Evolutionary conservation across 2,797 vertebrate species (phyloP), one percentile per base, ranked within the genome.

Genomic region (Acipenser ruthenus): DNA sequence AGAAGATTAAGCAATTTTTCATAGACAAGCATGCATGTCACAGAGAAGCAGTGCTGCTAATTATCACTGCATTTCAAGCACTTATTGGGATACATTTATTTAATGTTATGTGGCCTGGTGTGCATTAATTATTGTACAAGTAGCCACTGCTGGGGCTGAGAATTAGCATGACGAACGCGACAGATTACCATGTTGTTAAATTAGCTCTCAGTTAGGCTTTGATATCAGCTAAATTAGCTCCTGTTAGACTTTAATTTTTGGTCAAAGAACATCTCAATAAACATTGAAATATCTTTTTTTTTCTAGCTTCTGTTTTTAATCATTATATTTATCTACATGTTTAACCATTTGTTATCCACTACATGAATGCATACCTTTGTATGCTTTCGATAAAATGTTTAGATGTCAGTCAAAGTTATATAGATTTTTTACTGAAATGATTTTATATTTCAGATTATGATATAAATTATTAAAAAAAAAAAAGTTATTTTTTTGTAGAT

Each of bases 111-210:
- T 69, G 70, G 67, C 74, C 69, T 77, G 69, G 73, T 74, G 74
- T 75, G 68, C 69, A 64, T 80, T 82, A 76, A 80, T 83, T 82
- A 79, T 60, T 67, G 65, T 77, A 77, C 66, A 80, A 80, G 73
- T 79, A 75, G 68, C 71, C 74, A 71, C 75, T 61, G 79, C 69
- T 65, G 72, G 75, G 71, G 69, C 67, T 75, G 65, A 59, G 73
- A 73, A 69, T 81, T 82, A 79, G 62, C 67, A 70, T 76, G 74
- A 79, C 70, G 80, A 79, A 79, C 72, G 62, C 70, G 78, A 76
- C 74, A 77, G 72, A 75, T 78, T 78, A 72, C 62, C 63, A 72
- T 66, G 63, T 62, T 70, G 74, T 63, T 71, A 75, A 78, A 82
- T 78, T 77, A 71, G 18, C 37, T 73, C 63, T 73, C 63, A 72